A percentile compares a stretch with the other conserved stretches of the same genome.
phyloP scores from a whole-genome alignment of 2,797 vertebrate species.

The Mormyrus proboscirostris region DNA sequence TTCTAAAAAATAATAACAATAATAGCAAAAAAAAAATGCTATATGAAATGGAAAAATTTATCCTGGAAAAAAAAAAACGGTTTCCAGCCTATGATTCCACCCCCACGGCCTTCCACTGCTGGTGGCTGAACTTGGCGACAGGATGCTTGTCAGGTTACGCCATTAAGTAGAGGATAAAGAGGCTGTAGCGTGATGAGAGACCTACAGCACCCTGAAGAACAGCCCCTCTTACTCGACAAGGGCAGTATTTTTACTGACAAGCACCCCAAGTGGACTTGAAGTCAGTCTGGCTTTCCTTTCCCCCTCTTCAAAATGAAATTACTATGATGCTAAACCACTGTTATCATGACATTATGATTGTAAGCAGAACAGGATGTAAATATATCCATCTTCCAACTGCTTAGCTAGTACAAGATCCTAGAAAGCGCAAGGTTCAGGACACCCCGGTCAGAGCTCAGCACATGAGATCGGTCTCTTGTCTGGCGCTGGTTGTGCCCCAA shows the following conservation, averaged over 20 bases:
- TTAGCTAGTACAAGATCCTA: neutral
- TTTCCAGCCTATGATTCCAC: constrained; percentile 53
- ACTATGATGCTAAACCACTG: neutral
- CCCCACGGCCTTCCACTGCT: constrained; percentile 36
- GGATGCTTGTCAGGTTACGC: constrained; percentile 27
- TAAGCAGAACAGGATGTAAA: neutral
- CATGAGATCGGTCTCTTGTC: neutral
- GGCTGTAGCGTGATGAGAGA: constrained; percentile 32
- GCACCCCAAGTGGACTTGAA: neutral
- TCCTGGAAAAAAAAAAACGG: constrained; percentile 45
- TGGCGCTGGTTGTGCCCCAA: neutral
- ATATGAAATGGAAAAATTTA: constrained; percentile 64
- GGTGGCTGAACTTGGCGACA: constrained; percentile 37
- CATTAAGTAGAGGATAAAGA: constrained; percentile 23
- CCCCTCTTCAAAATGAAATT: neutral
- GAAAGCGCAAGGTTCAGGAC: neutral
- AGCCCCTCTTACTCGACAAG: neutral
- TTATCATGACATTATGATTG: neutral
- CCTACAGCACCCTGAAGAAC: neutral
- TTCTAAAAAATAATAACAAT: constrained; percentile 49
- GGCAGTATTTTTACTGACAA: neutral
- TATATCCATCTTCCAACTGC: neutral
- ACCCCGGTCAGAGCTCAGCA: neutral
- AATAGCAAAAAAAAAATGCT: constrained; percentile 44
- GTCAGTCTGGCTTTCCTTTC: neutral